phyloP scores from a whole-genome alignment of 2,888 invertebrate genomes.

The Tetranychus piercei region DNA sequence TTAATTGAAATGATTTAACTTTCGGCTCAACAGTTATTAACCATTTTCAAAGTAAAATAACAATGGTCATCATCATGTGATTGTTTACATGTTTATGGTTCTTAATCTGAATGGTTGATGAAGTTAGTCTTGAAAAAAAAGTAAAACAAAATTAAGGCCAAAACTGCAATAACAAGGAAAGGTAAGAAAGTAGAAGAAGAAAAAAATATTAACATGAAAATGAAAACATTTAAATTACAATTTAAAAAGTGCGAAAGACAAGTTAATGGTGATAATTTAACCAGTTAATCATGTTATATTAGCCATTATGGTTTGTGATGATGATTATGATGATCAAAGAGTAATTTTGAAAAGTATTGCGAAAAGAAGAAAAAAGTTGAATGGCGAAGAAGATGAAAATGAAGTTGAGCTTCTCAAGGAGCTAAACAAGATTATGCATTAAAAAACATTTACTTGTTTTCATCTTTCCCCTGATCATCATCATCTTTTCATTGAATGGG shows the following conservation, averaged over 20 bases:
- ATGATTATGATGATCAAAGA: background rate
- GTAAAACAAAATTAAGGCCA: too few relatives aligned
- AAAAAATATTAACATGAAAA: background rate
- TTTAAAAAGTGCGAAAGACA: background rate
- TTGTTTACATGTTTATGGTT: background rate
- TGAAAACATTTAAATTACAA: background rate
- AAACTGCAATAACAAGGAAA: too few relatives aligned
- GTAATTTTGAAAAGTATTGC: too few relatives aligned
- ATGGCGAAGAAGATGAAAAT: background rate
- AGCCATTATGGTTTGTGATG: background rate
- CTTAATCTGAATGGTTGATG: too few relatives aligned
- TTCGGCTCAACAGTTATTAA: background rate
- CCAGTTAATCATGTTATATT: slow-evolving; percentile 1
- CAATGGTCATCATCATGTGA: background rate
- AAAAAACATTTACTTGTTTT: slow-evolving; percentile 1
- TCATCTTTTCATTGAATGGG: background rate
- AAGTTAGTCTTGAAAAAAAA: too few relatives aligned
- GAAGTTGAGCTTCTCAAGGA: background rate
- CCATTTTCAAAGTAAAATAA: background rate
- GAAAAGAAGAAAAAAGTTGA: background rate
- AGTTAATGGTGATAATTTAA: background rate
- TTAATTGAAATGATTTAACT: background rate
- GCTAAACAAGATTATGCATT: background rate
- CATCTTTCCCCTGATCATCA: background rate
- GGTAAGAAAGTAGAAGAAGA: too few relatives aligned